Evolutionary conservation across 2,797 vertebrate genomes (phyloP).

Genomic region (Caiman crocodilus): DNA sequence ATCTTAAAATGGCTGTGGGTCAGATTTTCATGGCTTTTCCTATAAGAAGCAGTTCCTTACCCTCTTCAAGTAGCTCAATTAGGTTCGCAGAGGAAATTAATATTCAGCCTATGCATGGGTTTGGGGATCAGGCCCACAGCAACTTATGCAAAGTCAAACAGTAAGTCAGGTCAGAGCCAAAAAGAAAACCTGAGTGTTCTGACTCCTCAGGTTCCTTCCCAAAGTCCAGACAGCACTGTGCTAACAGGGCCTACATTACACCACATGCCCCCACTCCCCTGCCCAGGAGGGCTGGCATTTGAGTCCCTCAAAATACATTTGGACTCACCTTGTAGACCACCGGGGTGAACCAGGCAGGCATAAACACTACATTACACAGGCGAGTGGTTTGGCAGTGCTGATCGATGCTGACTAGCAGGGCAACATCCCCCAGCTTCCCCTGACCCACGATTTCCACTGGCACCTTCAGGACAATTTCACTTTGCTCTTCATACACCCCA

Average conservation of each 20-base stretch:
- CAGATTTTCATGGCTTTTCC: background rate
- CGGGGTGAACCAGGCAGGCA: constrained; percentile 93
- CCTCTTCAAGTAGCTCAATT: background rate
- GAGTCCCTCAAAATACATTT: background rate
- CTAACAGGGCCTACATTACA: too few relatives aligned
- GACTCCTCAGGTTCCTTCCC: background rate
- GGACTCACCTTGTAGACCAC: constrained; percentile 91
- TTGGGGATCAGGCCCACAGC: background rate
- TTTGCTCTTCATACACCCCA: constrained; percentile 90
- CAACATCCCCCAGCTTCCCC: constrained; percentile 87
- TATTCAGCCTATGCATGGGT: background rate
- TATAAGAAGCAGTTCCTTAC: too few relatives aligned
- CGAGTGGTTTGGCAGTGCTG: constrained; percentile 91
- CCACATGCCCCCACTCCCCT: accelerated
- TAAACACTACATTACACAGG: constrained; percentile 91
- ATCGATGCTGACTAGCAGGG: constrained; percentile 87
- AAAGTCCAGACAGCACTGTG: background rate
- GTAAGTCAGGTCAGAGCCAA: background rate
- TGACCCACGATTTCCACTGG: constrained; percentile 89
- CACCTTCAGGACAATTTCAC: constrained; percentile 88
- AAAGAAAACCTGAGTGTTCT: background rate
- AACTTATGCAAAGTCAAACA: background rate
- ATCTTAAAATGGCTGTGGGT: background rate
- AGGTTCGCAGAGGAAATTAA: background rate
- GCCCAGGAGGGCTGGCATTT: background rate